Percentiles rank a stretch among this genome's conserved stretches.
phyloP scores from a whole-genome alignment of 2,888 invertebrate genomes.

The Ichneumon xanthorius region DNA sequence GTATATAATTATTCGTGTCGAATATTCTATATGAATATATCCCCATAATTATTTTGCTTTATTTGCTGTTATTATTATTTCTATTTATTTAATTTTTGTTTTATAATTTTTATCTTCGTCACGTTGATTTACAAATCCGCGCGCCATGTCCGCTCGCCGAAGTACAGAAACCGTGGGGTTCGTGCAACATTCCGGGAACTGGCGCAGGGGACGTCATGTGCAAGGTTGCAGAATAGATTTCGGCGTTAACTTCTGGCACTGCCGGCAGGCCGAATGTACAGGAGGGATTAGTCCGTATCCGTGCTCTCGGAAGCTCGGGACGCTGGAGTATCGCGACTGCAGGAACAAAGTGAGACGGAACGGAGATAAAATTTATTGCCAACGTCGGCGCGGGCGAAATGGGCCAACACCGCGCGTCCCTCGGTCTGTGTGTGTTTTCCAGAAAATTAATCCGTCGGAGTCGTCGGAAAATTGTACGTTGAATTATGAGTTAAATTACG shows the following conservation, averaged over 20 bases:
- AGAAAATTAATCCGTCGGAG: slow-evolving; percentile 70
- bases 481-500: slow-evolving; percentile 64
- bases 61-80: no score
- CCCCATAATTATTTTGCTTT: no score
- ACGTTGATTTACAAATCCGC: no score
- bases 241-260: neutral
- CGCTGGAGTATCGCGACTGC: slow-evolving; percentile 16
- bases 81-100: no score
- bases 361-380: slow-evolving; percentile 55
- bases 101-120: no score
- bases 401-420: slow-evolving; percentile 25
- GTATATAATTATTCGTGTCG: no score
- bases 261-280: slow-evolving; percentile 4
- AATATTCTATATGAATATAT: no score
- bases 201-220: neutral
- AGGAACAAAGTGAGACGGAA: slow-evolving; percentile 39
- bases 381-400: slow-evolving; percentile 60
- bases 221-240: slow-evolving; percentile 9
- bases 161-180: neutral
- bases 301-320: neutral
- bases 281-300: slow-evolving; percentile 21
- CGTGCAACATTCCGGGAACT: neutral
- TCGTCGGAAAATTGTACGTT: slow-evolving; percentile 60
- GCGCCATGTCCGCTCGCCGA: no score
- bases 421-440: slow-evolving; percentile 59